Evolutionary conservation across 1,140 invertebrate genomes (phyloP).

Genomic region (Sinonovacula constricta): DNA sequence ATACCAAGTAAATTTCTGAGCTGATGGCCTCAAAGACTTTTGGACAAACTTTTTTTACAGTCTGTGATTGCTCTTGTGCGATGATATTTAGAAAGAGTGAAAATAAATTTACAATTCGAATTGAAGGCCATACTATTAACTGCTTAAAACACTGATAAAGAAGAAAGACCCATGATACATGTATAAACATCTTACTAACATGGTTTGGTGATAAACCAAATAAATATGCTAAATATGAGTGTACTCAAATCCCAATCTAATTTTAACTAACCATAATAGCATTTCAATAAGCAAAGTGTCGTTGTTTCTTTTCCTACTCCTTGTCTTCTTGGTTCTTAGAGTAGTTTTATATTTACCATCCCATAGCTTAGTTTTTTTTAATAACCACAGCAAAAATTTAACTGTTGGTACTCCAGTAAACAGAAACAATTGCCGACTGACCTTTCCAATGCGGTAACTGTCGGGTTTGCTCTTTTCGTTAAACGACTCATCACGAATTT

Average conservation of each 20-base stretch:
- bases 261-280: constrained; percentile 21
- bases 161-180: constrained; percentile 26
- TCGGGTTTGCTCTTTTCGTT: too few species aligned
- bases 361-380: neutral
- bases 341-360: too few species aligned
- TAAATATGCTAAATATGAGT: constrained; percentile 8
- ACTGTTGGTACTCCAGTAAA: constrained; percentile 20
- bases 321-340: constrained; percentile 12
- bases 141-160: constrained; percentile 20
- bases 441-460: too few species aligned
- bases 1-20: constrained; percentile 36
- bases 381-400: constrained; percentile 4
- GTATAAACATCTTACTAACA: constrained; percentile 15
- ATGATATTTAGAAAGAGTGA: neutral
- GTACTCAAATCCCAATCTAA: constrained; percentile 1
- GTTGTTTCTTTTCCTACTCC: constrained; percentile 10
- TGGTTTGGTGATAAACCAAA: too few species aligned
- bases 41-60: constrained; percentile 28
- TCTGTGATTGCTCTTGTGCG: too few species aligned
- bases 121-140: neutral
- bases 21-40: constrained; percentile 14
- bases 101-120: neutral
- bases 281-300: constrained; percentile 28
- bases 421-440: too few species aligned
- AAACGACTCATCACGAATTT: too few species aligned